phyloP scores from a whole-genome alignment of 2,113 vertebrate genomes.

The Tyto alba region DNA sequence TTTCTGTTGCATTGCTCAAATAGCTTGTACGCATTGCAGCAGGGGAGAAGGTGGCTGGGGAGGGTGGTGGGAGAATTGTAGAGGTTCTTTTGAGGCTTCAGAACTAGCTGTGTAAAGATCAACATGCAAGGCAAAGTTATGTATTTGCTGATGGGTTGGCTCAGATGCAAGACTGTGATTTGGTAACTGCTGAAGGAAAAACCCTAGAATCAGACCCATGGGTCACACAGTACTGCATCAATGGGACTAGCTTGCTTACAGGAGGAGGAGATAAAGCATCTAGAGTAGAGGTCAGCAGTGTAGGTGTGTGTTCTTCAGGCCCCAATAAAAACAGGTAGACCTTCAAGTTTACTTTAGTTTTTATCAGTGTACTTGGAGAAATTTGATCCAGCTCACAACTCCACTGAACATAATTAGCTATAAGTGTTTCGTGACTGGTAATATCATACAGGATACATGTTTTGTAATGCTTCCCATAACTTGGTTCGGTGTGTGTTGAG shows the following conservation, averaged over 20 bases:
- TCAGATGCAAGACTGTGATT: background rate
- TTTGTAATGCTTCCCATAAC: background rate
- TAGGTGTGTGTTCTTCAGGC: background rate
- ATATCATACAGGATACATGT: background rate
- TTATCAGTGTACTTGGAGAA: background rate
- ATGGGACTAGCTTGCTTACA: background rate
- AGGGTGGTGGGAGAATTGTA: background rate
- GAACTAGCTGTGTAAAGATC: background rate
- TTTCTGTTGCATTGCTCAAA: background rate
- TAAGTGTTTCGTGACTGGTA: background rate
- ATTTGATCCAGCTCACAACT: background rate
- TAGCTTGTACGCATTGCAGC: background rate
- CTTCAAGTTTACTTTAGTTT: background rate
- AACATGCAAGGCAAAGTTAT: background rate
- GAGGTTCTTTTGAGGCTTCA: background rate
- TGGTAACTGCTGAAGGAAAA: background rate
- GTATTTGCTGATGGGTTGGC: background rate
- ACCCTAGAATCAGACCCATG: background rate
- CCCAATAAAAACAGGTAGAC: background rate
- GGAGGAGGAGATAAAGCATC: background rate
- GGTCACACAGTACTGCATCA: too few relatives aligned
- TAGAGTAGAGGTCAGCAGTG: background rate
- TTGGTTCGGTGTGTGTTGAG: background rate
- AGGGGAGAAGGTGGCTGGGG: accelerated
- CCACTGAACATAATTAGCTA: background rate